These are phyloP conservation scores for Mesorhabditis belari DNA, from an alignment of 2,888 invertebrate genomes.

Conservation along the genomic window DNA sequence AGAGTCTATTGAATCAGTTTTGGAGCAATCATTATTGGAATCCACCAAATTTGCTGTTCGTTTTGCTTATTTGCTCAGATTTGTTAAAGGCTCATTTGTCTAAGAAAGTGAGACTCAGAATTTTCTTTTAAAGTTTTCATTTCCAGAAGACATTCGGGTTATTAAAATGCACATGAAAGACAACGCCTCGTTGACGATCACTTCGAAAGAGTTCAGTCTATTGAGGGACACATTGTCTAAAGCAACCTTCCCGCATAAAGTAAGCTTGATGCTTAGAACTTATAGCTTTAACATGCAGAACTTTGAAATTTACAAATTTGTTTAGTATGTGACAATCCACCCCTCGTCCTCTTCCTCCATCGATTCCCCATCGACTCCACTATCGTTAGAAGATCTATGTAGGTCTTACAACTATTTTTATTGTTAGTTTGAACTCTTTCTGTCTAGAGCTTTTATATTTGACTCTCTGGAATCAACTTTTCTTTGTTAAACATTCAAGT, in stretches of 20 bases:
- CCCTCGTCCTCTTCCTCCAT: background rate
- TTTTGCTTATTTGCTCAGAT: too few relatives aligned
- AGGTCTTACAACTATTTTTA: background rate
- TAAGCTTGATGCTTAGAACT: too few relatives aligned
- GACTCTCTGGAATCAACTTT: background rate
- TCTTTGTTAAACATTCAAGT: background rate
- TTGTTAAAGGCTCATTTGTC: too few relatives aligned
- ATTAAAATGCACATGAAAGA: background rate
- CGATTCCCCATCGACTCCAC: background rate
- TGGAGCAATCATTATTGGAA: too few relatives aligned
- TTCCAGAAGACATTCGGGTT: background rate
- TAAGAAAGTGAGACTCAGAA: too few relatives aligned
- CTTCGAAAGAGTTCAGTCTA: background rate
- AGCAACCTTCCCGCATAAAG: background rate
- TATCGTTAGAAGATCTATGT: background rate
- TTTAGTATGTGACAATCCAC: background rate
- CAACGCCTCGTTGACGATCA: background rate
- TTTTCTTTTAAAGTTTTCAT: too few relatives aligned
- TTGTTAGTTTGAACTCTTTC: background rate
- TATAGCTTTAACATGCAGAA: too few relatives aligned
- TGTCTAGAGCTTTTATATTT: background rate
- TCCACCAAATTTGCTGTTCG: too few relatives aligned
- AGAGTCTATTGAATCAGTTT: too few relatives aligned
- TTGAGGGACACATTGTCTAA: background rate
- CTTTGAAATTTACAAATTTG: background rate